Conservation (phyloP, 30 jellyfish, hydroid and myxozoan species). For the Pelagia noctiluca region DNA sequence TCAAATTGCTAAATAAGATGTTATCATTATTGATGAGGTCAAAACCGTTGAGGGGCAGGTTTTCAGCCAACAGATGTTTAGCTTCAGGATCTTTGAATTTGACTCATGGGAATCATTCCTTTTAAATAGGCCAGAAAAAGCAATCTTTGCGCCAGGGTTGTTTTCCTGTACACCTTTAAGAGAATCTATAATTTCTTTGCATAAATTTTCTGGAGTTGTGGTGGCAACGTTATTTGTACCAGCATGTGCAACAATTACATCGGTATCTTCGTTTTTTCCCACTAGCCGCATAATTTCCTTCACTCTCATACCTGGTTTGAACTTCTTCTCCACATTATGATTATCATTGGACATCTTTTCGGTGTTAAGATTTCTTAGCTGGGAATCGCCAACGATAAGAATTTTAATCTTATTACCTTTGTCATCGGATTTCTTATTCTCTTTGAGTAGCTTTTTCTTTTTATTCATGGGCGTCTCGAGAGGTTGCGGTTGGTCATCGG, state of each 20-base stretch:
- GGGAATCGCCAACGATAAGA: background rate
- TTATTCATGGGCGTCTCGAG: background rate
- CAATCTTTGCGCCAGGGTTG: constrained; percentile 1
- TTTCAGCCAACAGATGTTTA: background rate
- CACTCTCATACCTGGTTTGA: background rate
- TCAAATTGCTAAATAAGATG: background rate
- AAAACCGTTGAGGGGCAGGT: constrained; percentile 6
- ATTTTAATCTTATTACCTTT: background rate
- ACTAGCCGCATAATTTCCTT: background rate
- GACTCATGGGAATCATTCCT: background rate
- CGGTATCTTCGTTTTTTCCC: background rate
- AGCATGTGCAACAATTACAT: background rate
- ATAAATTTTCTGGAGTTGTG: background rate
- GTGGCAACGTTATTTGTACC: background rate
- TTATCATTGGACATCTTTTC: background rate
- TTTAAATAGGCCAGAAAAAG: background rate
- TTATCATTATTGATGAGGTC: background rate
- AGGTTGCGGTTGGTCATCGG: too few relatives aligned
- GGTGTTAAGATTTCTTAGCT: background rate
- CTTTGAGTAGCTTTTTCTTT: background rate
- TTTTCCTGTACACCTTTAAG: background rate
- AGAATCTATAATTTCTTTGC: background rate
- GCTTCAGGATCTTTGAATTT: background rate
- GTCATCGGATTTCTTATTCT: background rate
- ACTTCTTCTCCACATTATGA: background rate